Evolutionary conservation across 2,888 invertebrate genomes (phyloP).

Genomic region (Drosophila helvetica): DNA sequence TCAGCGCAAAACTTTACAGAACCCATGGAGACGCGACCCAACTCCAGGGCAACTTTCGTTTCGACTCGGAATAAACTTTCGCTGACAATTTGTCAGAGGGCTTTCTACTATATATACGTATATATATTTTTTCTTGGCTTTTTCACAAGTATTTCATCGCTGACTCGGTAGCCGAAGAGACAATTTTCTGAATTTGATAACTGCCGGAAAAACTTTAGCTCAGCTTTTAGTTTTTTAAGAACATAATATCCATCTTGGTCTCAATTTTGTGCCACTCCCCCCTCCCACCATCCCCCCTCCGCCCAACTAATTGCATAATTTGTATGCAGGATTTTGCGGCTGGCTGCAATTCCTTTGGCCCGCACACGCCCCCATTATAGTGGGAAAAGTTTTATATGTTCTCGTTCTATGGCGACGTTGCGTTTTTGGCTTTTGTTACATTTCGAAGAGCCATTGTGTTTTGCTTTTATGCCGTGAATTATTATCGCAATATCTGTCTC

Average conservation of each 20-base stretch:
- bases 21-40: conserved; percentile 5
- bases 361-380: conserved; percentile 44
- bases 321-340: conserved; percentile 81
- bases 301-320: conserved; percentile 82
- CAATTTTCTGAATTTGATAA: conserved; percentile 50
- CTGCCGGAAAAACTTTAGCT: conserved; percentile 58
- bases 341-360: conserved; percentile 43
- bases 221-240: conserved; percentile 33
- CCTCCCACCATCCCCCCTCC: background rate
- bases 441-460: conserved; percentile 58
- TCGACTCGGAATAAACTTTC: conserved; percentile 57
- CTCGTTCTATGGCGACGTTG: conserved; percentile 31
- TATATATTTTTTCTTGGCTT: conserved; percentile 19
- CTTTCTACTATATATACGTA: conserved; percentile 16
- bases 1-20: conserved; percentile 53
- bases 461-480: conserved; percentile 66
- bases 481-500: conserved; percentile 64
- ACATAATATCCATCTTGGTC: conserved; percentile 54
- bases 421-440: conserved; percentile 38
- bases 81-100: conserved; percentile 72
- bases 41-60: conserved; percentile 28
- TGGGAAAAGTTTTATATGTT: conserved; percentile 56
- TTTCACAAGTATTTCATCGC: conserved; percentile 44
- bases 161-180: conserved; percentile 42
- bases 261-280: conserved; percentile 20